These are phyloP conservation scores for Enteromius afrohamiltoni DNA, from an alignment of 2,797 vertebrate genomes.

Conservation along the genomic window DNA sequence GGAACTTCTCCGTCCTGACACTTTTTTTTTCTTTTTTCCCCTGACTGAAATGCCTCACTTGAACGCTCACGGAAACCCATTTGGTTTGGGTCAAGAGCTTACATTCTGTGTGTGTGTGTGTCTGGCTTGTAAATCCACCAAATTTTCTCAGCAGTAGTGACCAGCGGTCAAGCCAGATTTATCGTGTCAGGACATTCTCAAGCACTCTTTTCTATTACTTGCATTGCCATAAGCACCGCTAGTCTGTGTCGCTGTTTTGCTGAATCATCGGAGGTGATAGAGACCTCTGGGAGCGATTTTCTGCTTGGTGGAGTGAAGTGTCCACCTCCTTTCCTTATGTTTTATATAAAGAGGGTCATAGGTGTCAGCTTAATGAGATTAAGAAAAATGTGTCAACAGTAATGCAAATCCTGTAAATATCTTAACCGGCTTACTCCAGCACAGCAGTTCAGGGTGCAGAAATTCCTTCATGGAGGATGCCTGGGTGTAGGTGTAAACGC, in stretches of 20 bases:
- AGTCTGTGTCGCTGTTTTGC: conserved; percentile 7
- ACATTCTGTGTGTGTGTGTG: conserved; percentile 14
- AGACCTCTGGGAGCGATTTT: conserved; percentile 37
- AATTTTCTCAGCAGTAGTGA: conserved; percentile 31
- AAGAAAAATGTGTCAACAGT: conserved; percentile 60
- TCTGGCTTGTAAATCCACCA: conserved; percentile 36
- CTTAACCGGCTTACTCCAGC: conserved; percentile 54
- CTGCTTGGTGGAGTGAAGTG: conserved; percentile 40
- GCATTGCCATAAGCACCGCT: conserved; percentile 14
- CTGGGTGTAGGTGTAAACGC: conserved; percentile 14
- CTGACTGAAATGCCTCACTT: conserved; percentile 35
- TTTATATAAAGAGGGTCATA: conserved; percentile 34
- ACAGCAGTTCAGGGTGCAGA: conserved; percentile 1
- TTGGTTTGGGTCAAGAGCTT: conserved; percentile 44
- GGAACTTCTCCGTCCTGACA: conserved; percentile 25
- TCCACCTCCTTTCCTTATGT: conserved; percentile 1
- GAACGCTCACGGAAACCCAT: conserved; percentile 27
- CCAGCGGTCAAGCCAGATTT: conserved; percentile 48
- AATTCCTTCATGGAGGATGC: not conserved
- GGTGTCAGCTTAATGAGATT: conserved; percentile 57
- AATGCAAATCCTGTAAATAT: conserved; percentile 60
- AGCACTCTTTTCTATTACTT: conserved; percentile 39
- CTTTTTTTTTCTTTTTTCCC: not conserved
- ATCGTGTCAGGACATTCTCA: conserved; percentile 30
- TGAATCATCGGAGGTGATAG: conserved; percentile 49